phyloP scores from a whole-genome alignment of 1,140 invertebrate genomes.

The Microvelia longipes region DNA sequence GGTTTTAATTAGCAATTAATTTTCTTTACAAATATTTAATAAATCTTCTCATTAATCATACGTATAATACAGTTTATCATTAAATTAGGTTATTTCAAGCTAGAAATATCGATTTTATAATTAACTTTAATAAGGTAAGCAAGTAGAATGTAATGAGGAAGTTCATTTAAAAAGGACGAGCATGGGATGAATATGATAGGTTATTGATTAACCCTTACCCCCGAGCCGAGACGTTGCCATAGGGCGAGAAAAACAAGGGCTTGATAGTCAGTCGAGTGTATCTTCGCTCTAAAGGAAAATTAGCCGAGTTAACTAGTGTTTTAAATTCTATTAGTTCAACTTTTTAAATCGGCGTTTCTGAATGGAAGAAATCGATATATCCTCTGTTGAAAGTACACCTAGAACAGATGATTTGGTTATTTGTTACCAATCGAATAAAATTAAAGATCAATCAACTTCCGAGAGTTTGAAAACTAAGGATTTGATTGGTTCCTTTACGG shows the following conservation, averaged over 20 bases:
- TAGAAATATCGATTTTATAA: neutral
- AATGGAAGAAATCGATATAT: neutral
- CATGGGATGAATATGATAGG: neutral
- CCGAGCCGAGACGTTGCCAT: neutral
- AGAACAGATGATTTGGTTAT: neutral
- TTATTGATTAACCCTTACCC: neutral
- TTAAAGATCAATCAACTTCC: too few species aligned
- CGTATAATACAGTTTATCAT: neutral
- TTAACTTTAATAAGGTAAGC: neutral
- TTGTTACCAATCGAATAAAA: neutral
- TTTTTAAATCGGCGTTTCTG: too few species aligned
- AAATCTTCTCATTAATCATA: neutral
- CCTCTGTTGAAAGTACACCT: neutral
- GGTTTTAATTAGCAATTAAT: neutral
- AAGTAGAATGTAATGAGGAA: neutral
- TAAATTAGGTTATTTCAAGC: neutral
- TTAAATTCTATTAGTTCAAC: too few species aligned
- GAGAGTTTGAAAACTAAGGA: too few species aligned
- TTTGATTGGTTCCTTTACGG: too few species aligned
- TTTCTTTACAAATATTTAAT: neutral
- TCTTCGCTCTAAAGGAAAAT: too few species aligned
- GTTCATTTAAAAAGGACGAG: neutral
- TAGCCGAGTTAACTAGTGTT: too few species aligned
- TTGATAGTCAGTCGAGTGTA: too few species aligned
- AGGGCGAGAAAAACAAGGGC: neutral